Percentiles rank a stretch among this genome's conserved stretches.
These are phyloP conservation scores for Heteromyza rotundicornis DNA, from an alignment of 2,888 invertebrate species.

Conservation along the genomic window DNA sequence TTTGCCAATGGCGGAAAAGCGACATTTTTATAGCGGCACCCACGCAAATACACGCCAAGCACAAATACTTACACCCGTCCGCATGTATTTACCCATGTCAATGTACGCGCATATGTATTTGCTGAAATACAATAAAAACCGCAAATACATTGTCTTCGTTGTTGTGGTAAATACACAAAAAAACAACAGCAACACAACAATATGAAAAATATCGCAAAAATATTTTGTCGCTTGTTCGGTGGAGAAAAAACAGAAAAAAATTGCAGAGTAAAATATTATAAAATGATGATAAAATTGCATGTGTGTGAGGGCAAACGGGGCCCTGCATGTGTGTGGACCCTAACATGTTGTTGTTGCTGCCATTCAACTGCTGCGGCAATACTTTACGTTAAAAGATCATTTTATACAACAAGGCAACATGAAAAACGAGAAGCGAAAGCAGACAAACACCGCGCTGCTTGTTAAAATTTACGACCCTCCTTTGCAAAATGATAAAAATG, in stretches of 20 bases:
- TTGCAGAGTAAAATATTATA: no score
- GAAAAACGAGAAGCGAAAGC: background rate
- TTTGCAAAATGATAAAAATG: constrained; percentile 6
- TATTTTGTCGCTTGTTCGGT: no score
- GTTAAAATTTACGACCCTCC: constrained; percentile 8
- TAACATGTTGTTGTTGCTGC: background rate
- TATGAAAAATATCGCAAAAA: no score
- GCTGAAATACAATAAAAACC: background rate
- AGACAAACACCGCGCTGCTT: background rate
- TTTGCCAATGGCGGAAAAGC: background rate
- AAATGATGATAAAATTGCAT: no score
- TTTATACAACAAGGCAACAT: constrained; percentile 1
- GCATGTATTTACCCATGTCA: background rate
- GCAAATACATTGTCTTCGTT: constrained; percentile 4
- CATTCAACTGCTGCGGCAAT: background rate
- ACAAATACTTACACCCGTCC: background rate
- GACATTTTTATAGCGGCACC: background rate
- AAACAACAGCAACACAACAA: no score
- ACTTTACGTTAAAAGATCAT: background rate
- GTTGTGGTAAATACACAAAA: no score
- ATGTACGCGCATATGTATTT: background rate
- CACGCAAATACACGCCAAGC: background rate
- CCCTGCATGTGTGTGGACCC: no score
- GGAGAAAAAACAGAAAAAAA: no score
- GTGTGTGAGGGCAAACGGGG: no score